A percentile compares a stretch with the other conserved stretches of the same genome.
Conservation (phyloP, 1,140 invertebrate genomes). For the Bombus impatiens region DNA sequence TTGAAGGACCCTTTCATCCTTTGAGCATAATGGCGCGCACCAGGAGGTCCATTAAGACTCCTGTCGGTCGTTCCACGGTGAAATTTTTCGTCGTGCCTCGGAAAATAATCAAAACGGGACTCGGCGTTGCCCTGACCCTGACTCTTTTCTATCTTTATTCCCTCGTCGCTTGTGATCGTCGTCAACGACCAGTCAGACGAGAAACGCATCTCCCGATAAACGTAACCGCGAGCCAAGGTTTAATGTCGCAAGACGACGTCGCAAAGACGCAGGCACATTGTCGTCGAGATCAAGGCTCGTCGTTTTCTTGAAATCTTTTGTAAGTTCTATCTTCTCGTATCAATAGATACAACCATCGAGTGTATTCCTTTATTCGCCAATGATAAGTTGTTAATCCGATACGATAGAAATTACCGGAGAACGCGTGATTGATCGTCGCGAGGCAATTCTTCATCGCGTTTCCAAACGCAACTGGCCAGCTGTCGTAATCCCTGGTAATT, state of each 20-base stretch:
- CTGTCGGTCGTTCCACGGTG: constrained; percentile 38
- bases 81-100: constrained; percentile 61
- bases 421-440: neutral
- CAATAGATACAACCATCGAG: too few relatives aligned
- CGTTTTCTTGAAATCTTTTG: neutral
- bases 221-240: neutral
- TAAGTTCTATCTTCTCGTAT: neutral
- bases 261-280: neutral
- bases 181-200: neutral
- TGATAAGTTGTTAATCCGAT: neutral
- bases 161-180: neutral
- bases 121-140: constrained; percentile 29
- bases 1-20: constrained; percentile 68
- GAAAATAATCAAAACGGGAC: constrained; percentile 57
- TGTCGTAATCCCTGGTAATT: constrained; percentile 66
- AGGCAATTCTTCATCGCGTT: neutral
- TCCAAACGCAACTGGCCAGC: constrained; percentile 34
- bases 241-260: neutral
- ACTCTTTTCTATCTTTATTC: neutral
- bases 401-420: neutral
- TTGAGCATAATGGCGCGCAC: constrained; percentile 63
- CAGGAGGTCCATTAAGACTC: constrained; percentile 61
- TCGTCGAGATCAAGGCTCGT: constrained; percentile 2
- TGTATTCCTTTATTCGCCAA: neutral
- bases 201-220: constrained; percentile 31